phyloP scores from a whole-genome alignment of 2,888 invertebrate genomes.

The Malachius bipustulatus region DNA sequence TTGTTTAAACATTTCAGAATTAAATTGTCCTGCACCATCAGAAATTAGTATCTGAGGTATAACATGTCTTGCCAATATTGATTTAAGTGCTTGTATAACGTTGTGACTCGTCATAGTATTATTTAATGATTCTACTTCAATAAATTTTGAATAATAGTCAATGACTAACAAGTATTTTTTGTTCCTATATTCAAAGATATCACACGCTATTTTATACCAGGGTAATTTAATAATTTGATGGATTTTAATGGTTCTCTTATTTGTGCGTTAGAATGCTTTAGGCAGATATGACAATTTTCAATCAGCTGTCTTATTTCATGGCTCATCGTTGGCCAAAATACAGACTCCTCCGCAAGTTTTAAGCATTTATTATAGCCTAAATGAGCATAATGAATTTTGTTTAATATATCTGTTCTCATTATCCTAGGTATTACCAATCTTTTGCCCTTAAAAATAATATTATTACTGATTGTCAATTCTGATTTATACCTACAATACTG shows the following conservation, averaged over 20 bases:
- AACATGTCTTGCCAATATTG: constrained; percentile 8
- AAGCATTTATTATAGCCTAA: constrained; percentile 15
- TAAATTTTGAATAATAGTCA: constrained; percentile 8
- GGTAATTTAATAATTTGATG: constrained; percentile 13
- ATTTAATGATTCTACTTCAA: neutral
- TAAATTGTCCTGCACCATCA: constrained; percentile 8
- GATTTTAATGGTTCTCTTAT: constrained; percentile 13
- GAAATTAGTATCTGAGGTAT: constrained; percentile 6
- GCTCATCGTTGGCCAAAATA: constrained; percentile 16
- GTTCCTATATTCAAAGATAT: constrained; percentile 2
- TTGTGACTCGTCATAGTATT: neutral
- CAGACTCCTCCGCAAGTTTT: constrained; percentile 11
- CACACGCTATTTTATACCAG: constrained; percentile 11
- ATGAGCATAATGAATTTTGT: constrained; percentile 15
- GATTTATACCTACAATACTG: constrained; percentile 10
- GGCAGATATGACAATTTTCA: constrained; percentile 13
- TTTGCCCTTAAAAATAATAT: constrained; percentile 13
- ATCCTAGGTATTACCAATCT: constrained; percentile 12
- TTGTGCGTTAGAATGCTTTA: constrained; percentile 13
- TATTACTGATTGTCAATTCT: constrained; percentile 11
- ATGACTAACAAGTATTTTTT: neutral
- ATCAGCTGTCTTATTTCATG: constrained; percentile 14
- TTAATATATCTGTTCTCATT: constrained; percentile 13
- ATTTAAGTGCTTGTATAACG: neutral
- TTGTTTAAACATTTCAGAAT: constrained; percentile 2